Evolutionary conservation across 2,113 vertebrate genomes (phyloP).

Genomic region (Eulacestoma nigropectus): DNA sequence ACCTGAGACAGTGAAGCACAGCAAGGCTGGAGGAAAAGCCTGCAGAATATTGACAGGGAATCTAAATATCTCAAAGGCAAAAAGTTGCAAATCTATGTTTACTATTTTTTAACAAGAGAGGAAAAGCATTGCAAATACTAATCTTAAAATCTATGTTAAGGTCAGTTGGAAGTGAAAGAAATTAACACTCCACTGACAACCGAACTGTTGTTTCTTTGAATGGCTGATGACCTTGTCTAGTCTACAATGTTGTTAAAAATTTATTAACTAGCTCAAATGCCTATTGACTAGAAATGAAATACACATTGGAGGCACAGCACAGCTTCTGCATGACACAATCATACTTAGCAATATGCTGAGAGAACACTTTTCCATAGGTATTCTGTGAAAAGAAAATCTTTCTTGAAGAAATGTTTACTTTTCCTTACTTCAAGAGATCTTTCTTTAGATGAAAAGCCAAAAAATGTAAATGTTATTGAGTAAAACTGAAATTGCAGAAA

Average conservation of each 20-base stretch:
- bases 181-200: conserved; percentile 68
- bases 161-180: conserved; percentile 69
- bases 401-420: conserved; percentile 46
- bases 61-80: conserved; percentile 58
- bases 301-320: conserved; percentile 69
- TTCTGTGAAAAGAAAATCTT: conserved; percentile 29
- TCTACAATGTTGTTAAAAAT: conserved; percentile 78
- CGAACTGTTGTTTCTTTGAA: conserved; percentile 75
- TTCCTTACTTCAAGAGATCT: conserved; percentile 2
- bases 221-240: conserved; percentile 78
- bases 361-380: conserved; percentile 66
- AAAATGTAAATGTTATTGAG: conserved; percentile 16
- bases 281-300: conserved; percentile 81
- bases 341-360: conserved; percentile 79
- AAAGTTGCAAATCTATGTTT: conserved; percentile 43
- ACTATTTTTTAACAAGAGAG: conserved; percentile 45
- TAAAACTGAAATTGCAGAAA: conserved; percentile 1
- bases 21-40: not conserved
- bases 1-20: not conserved
- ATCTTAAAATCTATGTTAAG: conserved; percentile 69
- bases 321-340: conserved; percentile 71
- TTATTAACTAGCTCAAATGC: conserved; percentile 82
- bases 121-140: conserved; percentile 33
- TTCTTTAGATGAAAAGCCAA: conserved; percentile 29
- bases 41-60: conserved; percentile 54